Evolutionary conservation across 1,140 invertebrate genomes (phyloP).

Genomic region (Alviniconcha marisindica): DNA sequence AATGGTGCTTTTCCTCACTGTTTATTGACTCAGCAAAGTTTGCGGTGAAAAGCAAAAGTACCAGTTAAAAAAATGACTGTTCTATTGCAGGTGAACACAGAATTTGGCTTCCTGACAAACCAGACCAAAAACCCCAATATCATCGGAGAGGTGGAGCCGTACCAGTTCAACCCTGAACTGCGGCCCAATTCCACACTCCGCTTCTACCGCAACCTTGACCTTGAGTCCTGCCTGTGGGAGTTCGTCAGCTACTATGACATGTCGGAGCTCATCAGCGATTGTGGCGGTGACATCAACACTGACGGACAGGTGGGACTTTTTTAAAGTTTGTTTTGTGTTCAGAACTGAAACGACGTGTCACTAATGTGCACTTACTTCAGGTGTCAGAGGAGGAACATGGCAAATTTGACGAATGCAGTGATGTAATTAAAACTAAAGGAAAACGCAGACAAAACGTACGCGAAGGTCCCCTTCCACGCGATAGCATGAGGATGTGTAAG

Average conservation of each 20-base stretch:
- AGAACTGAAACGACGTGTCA: too few species aligned
- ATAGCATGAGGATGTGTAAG: too few species aligned
- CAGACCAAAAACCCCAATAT: slow-evolving; percentile 61
- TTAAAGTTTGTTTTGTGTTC: background rate
- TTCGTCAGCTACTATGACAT: slow-evolving; percentile 74
- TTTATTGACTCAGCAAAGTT: too few species aligned
- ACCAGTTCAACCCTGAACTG: slow-evolving; percentile 69
- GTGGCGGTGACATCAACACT: slow-evolving; percentile 69
- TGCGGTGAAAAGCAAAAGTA: too few species aligned
- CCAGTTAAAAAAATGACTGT: too few species aligned
- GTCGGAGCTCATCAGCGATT: slow-evolving; percentile 73
- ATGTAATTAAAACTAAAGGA: too few species aligned
- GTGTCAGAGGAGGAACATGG: too few species aligned
- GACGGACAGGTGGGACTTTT: slow-evolving; percentile 71
- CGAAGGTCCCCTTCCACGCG: too few species aligned
- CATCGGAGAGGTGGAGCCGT: slow-evolving; percentile 70
- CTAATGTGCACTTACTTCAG: too few species aligned
- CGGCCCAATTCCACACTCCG: slow-evolving; percentile 67
- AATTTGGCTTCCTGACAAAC: slow-evolving; percentile 71
- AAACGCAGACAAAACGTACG: too few species aligned
- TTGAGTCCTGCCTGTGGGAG: slow-evolving; percentile 76
- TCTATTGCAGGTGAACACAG: slow-evolving; percentile 51
- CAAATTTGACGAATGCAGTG: too few species aligned
- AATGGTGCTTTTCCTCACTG: too few species aligned
- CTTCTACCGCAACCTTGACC: slow-evolving; percentile 74